Conservation (phyloP, 2,113 vertebrate genomes). For the Periophthalmodon schlosseri region DNA sequence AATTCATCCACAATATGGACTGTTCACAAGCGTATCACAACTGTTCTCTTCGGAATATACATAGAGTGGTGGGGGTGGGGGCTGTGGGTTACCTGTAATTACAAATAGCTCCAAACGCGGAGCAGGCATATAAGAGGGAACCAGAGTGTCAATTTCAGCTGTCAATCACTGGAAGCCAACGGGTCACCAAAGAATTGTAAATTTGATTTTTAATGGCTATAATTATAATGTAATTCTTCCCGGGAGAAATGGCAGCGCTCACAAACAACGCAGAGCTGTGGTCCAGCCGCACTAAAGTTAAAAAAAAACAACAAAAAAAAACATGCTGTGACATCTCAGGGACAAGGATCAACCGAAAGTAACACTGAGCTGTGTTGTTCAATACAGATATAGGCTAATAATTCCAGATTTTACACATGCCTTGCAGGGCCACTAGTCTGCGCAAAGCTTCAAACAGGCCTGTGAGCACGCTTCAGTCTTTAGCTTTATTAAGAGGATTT, state of each 20-base stretch:
- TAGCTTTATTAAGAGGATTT: neutral
- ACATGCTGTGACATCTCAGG: constrained; percentile 69
- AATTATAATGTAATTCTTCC: constrained; percentile 97
- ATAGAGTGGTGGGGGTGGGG: constrained; percentile 40
- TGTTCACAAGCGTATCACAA: constrained; percentile 93
- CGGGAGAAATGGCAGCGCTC: constrained; percentile 77
- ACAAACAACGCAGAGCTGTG: constrained; percentile 75
- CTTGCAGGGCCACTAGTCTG: too few relatives aligned
- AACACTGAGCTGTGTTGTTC: constrained; percentile 1
- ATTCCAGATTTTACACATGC: too few relatives aligned
- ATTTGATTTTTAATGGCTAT: constrained; percentile 99
- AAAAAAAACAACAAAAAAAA: constrained; percentile 60
- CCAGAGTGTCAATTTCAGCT: constrained; percentile 98
- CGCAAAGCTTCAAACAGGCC: neutral
- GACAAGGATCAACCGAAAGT: constrained; percentile 46
- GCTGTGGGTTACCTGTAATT: constrained; percentile 91
- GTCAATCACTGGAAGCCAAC: constrained; percentile 93
- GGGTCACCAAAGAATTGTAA: constrained; percentile 97
- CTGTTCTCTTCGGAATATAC: constrained; percentile 92
- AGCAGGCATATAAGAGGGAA: constrained; percentile 87
- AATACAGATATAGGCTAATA: too few relatives aligned
- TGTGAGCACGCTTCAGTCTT: neutral
- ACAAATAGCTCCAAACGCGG: constrained; percentile 95
- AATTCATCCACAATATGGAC: constrained; percentile 93
- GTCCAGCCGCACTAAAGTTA: constrained; percentile 63